These are phyloP conservation scores for Emydocephalus ijimae DNA, from an alignment of 2,113 vertebrate species.

Conservation along the genomic window DNA sequence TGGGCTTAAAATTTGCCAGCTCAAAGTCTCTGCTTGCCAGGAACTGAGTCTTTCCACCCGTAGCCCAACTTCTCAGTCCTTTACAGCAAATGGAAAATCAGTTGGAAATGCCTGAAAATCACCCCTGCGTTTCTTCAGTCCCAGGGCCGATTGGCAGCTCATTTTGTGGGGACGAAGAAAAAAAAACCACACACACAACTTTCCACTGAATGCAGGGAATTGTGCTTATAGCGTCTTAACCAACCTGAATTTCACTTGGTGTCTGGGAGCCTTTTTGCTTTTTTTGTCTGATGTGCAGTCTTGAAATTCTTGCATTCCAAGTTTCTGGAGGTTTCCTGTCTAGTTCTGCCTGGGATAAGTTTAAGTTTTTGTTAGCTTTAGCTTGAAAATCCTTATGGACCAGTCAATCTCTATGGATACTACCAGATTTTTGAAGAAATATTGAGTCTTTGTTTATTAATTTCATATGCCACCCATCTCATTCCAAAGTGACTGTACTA, in stretches of 20 bases:
- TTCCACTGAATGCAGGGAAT: not conserved
- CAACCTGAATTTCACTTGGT: not conserved
- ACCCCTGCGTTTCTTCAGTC: not conserved
- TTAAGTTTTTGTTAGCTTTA: not conserved
- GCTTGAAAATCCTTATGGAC: not conserved
- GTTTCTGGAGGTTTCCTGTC: not conserved
- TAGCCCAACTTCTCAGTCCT: not conserved
- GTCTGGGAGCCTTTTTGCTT: not conserved
- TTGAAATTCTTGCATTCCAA: not conserved
- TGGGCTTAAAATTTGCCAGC: not conserved
- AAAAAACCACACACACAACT: not conserved
- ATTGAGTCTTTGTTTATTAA: not conserved
- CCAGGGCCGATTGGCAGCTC: not conserved
- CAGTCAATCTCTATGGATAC: not conserved
- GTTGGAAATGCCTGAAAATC: not conserved
- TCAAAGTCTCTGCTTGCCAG: not conserved
- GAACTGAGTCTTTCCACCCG: not conserved
- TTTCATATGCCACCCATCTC: not conserved
- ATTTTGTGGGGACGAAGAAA: not conserved
- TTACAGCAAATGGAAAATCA: not conserved
- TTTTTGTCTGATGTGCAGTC: not conserved
- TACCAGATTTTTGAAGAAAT: not conserved
- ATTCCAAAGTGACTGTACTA: not conserved
- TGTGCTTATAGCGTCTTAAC: not conserved
- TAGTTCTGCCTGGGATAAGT: not conserved